Base-by-base conservation (phyloP, 2,888 invertebrate species). In the Lithosia quadra region DNA sequence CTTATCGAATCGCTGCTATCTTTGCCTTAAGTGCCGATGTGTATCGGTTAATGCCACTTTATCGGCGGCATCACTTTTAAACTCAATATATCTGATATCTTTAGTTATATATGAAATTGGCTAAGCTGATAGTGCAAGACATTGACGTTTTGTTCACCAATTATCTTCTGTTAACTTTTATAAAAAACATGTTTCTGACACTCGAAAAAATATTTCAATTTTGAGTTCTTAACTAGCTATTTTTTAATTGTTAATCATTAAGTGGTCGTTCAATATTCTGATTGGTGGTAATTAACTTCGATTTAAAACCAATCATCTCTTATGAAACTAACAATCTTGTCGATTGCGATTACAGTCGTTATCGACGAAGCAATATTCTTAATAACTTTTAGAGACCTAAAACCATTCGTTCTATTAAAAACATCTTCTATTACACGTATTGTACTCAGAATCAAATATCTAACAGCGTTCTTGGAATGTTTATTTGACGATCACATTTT, bases 11-110 rank as follows among this genome's bases (percentile, higher is more conserved):
- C 75, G 84, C 68, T 80, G 85, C 80, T 90, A 89, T 91, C 89
- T 84, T 77, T 81, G 86, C 86, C 88, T 88, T 91, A 91, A 93
- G 92, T 92, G 91, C 84, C 90, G 92, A 93, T 93, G 86, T 88
- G 84, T 91, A 92, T 93, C 93, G 88, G 79, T 80, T 91, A 92
- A 92, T 91, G 88, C 91, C 83, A 78, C 78, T 71, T 83, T 91
- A 91, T 90, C 90, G 82, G 78, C 89, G 90, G 89, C 90, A 88
- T 92, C 91, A 84, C 83, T 91, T 89, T 85, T 82, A 74, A 78
- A 85, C 84, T 74, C 80, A 78, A 86, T 80, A 84, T 85, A 85
- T 84, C 83, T 83, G 82, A 86, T 88, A 88, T 88, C 89, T 87
- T 84, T 81, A 82, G 82, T 85, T 84, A 82, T 83, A 84, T 84